A percentile compares a stretch with the other conserved stretches of the same genome.
Evolutionary conservation across 1,140 invertebrate genomes (phyloP).

Genomic region (Spodoptera litura): DNA sequence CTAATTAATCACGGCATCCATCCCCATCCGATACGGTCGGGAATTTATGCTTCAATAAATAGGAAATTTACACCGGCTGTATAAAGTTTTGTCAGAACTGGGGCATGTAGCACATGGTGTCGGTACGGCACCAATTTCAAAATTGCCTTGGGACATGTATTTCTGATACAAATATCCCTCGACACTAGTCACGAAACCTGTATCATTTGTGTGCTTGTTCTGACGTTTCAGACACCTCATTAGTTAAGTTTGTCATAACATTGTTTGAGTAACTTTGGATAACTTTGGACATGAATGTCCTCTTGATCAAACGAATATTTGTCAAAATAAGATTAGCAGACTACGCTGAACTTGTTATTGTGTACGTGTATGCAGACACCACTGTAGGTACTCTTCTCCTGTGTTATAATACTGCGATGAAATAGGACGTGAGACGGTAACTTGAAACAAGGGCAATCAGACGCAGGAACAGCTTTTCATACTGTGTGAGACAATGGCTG

Average conservation of each 20-base stretch:
- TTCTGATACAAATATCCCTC: not conserved
- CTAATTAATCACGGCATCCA: conserved; percentile 35
- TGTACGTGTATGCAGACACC: no score
- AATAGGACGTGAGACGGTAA: no score
- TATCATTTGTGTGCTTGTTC: not conserved
- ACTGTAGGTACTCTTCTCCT: no score
- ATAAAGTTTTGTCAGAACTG: conserved; percentile 6
- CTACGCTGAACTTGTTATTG: no score
- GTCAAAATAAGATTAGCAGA: no score
- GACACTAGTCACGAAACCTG: not conserved
- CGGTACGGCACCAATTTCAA: not conserved
- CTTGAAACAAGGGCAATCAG: no score
- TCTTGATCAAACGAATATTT: no score
- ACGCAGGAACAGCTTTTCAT: no score
- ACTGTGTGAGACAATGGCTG: no score
- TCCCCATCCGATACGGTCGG: conserved; percentile 14
- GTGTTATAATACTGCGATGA: no score
- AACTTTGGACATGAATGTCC: no score
- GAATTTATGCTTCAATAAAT: conserved; percentile 34
- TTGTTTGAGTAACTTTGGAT: no score
- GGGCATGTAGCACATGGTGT: not conserved
- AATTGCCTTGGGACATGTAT: not conserved
- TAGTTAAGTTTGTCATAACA: not conserved
- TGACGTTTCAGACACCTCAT: not conserved
- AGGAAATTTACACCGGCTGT: conserved; percentile 9